Percentiles rank a stretch among this genome's conserved stretches.
Conservation (phyloP, 2,888 invertebrate species). For the Dolomedes plantarius region DNA sequence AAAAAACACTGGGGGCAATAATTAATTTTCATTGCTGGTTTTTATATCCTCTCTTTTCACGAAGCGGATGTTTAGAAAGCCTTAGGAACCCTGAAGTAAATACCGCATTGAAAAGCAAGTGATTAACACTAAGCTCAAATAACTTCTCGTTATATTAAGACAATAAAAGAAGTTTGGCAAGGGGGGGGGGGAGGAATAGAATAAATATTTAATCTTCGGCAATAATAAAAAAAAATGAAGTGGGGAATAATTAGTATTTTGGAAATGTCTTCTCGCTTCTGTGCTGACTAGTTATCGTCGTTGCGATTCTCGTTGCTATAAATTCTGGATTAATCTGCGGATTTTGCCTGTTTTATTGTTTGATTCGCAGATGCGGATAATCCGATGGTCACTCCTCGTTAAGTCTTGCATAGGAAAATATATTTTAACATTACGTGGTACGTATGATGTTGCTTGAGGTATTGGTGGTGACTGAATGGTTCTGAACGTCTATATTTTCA, state of each 20-base stretch:
- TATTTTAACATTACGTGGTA: too few relatives aligned
- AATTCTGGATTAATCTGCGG: background rate
- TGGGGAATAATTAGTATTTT: constrained; percentile 13
- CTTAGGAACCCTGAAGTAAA: constrained; percentile 40
- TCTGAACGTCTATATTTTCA: too few relatives aligned
- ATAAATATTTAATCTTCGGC: constrained; percentile 8
- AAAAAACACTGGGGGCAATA: constrained; percentile 46
- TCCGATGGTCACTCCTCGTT: too few relatives aligned
- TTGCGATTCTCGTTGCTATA: background rate
- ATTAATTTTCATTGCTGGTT: constrained; percentile 68
- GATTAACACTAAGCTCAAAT: constrained; percentile 54
- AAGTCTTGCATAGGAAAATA: too few relatives aligned
- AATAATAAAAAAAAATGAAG: background rate
- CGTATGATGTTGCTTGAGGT: too few relatives aligned
- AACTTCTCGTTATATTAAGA: constrained; percentile 44
- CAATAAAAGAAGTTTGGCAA: constrained; percentile 23
- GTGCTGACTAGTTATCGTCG: background rate
- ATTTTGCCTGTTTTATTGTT: background rate
- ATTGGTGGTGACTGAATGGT: too few relatives aligned
- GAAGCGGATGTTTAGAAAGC: constrained; percentile 37
- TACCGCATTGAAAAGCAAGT: constrained; percentile 57
- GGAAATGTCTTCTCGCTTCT: background rate
- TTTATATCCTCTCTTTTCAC: constrained; percentile 8
- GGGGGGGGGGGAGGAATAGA: background rate
- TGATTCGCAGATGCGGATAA: background rate